A percentile compares a stretch with the other conserved stretches of the same genome.
Conservation (phyloP, 2,888 invertebrate species). For the Tanytarsus gracilentus region DNA sequence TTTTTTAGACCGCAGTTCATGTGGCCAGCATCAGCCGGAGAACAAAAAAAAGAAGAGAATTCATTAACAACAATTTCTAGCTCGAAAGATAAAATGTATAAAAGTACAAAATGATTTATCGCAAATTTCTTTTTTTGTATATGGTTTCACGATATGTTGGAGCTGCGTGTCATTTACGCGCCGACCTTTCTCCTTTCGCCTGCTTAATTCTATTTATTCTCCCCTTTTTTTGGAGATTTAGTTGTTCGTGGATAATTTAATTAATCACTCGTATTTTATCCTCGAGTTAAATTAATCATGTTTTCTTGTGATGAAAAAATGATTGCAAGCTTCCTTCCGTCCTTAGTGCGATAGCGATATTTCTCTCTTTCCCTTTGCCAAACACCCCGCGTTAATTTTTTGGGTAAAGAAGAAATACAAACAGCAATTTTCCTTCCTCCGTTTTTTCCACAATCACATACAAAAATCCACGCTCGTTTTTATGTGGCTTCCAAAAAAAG, state of each 20-base stretch:
- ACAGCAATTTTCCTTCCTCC: constrained; percentile 1
- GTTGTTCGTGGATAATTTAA: constrained; percentile 11
- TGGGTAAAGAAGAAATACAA: not conserved
- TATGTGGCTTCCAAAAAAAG: not conserved
- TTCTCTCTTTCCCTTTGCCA: not conserved
- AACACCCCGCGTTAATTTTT: not conserved
- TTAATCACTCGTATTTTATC: constrained; percentile 21
- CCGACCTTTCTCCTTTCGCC: not conserved
- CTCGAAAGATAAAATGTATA: not conserved
- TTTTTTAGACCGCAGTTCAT: constrained; percentile 7
- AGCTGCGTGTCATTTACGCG: constrained; percentile 6
- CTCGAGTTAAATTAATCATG: constrained; percentile 21
- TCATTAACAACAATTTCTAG: constrained; percentile 5
- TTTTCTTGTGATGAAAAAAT: constrained; percentile 19
- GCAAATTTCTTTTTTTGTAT: constrained; percentile 17
- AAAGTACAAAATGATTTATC: constrained; percentile 16
- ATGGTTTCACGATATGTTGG: constrained; percentile 17
- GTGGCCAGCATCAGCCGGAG: not conserved
- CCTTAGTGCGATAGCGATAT: constrained; percentile 10
- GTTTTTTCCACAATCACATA: not conserved
- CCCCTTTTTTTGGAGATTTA: not conserved
- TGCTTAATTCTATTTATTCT: not conserved
- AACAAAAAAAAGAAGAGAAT: not conserved
- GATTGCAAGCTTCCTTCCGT: constrained; percentile 25
- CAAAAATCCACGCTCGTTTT: constrained; percentile 10